These are phyloP conservation scores for Rhizoglyphus robini DNA, from an alignment of 1,140 invertebrate genomes.

Conservation along the genomic window DNA sequence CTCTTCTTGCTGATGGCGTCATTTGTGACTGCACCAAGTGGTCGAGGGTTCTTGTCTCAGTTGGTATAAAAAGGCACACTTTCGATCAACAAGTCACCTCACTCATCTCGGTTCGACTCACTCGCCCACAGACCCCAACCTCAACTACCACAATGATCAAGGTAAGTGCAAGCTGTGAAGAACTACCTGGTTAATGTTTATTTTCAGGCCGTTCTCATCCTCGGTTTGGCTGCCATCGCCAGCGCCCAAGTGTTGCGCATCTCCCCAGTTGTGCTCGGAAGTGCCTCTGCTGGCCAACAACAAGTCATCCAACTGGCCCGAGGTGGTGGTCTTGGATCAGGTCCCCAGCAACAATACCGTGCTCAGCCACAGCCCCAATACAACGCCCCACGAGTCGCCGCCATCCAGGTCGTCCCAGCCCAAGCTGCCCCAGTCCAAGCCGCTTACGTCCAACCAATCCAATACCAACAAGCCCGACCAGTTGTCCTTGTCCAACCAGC, in stretches of 20 bases:
- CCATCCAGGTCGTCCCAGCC: no score
- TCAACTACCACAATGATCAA: not conserved
- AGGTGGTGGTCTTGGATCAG: not conserved
- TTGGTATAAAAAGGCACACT: no score
- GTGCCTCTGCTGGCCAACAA: not conserved
- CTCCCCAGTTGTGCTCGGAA: not conserved
- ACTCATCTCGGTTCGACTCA: not conserved
- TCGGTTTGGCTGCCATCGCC: not conserved
- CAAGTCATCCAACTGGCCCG: not conserved
- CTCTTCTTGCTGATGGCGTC: slow-evolving; percentile 16
- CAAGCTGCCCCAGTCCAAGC: not conserved
- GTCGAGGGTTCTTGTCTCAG: no score
- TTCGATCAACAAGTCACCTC: not conserved
- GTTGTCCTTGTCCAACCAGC: not conserved
- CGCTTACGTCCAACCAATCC: not conserved
- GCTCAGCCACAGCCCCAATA: not conserved
- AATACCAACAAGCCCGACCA: no score
- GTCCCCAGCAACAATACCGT: not conserved
- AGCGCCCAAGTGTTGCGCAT: slow-evolving; percentile 4
- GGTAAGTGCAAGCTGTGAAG: not conserved
- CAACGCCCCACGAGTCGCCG: not conserved
- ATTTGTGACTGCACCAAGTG: slow-evolving; percentile 17
- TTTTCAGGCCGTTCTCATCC: not conserved
- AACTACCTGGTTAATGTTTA: not conserved
- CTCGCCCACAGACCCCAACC: no score